Base-by-base conservation (phyloP, 2,888 invertebrate genomes). In the Poecilobothrus nobilitatus region DNA sequence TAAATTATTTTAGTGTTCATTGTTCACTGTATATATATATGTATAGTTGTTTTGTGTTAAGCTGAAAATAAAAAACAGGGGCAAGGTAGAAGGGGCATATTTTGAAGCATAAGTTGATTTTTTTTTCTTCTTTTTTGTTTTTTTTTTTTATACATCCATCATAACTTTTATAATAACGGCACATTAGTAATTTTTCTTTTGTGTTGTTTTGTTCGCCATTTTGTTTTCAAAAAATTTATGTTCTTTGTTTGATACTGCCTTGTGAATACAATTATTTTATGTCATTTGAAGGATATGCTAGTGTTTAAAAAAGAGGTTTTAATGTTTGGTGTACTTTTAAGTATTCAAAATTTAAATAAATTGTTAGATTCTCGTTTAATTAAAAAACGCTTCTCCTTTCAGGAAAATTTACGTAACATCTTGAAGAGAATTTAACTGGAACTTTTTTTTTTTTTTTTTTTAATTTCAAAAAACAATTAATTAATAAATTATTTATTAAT, bases 1-100 rank as follows among this genome's bases (percentile, higher is more conserved):
- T 10, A 37, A 37, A 10, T 37, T 10, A 37, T 37, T 37, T 37
- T 53, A 53, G 18, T 37, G 37, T 53, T 18, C 41, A 41, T 6
- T 41, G 9, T 15, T 8, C 15, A 41, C 41, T 18, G 53, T 53
- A 53, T 18, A 15, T 53, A 27, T 53, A 4, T 33, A 27, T 62
- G 21, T 21, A 12, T 63, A 15, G 2, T 27, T 27, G 22, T 27
- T 27, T 41, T 41, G 80, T 66, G 68, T 82, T 83, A 83, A 82
- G 84, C 84, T 84, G 84, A 78, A 84, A 84, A 80, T 82, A 84
- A 82, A 70, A 65, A 37, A 34, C 75, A 70, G 71, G 68, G 74
- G 75, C 76, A 74, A 73, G 71, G 70, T 74, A 71, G 68, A 27
- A 67, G 70, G 74, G 73, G 74, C 74, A 76, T 76, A 67, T 68